Base-by-base conservation (phyloP, 2,113 vertebrate genomes). In the Carlito syrichta region DNA sequence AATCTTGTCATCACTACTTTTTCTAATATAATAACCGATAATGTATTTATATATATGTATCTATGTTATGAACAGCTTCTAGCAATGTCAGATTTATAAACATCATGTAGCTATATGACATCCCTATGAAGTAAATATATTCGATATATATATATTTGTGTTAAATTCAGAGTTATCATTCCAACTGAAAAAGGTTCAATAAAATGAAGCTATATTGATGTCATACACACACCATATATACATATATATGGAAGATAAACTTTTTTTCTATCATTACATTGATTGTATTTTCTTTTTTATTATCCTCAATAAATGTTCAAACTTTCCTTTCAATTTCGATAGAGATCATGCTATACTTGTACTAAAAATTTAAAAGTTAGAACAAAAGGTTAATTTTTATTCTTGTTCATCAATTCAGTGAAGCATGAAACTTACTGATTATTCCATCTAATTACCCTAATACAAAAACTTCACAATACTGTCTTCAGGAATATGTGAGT, bases 401-500 rank as follows among this genome's bases (percentile, higher is more conserved):
- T 91, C 23, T 54, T 16, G 2, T 84, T 93, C n/a, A 81, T 96
- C 11, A 82, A 71, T 76, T 86, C 7, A 30, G 45, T 35, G 43
- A 77, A 77, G 52, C 43, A 73, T 69, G 58, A 6, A 58, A 66
- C 14, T 71, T 71, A 48, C 25, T 35, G 84, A 43, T 90, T 90
- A 93, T 88, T 93, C 69, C 30, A 87, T 87, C 16, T 96, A n/a
- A 50, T 95, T 89, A 86, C 11, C 38, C 35, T 89, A 62, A 86
- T 63, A 69, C 35, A 95, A 74, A 84, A 76, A 69, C 22, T 89
- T 89, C 32, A 76, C 30, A 54, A 35, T 69, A 52, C 9, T 69
- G 58, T 78, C 30, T 38, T 54, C 77, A 78, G 8, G 45, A 85
- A 48, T 89, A 56, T 88, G 43, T 68, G 25, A 84, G 16, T 11